phyloP scores from a whole-genome alignment of 2,113 vertebrate genomes.

The Galbula dea region DNA sequence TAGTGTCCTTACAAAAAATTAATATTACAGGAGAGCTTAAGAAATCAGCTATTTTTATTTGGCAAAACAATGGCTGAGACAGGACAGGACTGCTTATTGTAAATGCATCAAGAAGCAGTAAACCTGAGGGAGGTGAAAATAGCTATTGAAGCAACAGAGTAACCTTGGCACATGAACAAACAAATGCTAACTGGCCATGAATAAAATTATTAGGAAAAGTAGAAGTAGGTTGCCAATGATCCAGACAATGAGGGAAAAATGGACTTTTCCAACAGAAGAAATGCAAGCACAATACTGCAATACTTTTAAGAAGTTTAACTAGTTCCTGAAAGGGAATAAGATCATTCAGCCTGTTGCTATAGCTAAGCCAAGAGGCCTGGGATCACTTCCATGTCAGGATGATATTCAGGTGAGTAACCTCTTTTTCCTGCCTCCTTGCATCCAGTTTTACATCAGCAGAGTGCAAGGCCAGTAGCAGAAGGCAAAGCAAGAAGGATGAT shows the following conservation, averaged over 20 bases:
- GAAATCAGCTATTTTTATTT: background rate
- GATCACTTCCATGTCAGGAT: background rate
- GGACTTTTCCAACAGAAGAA: background rate
- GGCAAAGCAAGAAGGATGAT: background rate
- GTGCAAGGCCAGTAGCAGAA: background rate
- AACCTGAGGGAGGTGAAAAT: slow-evolving; percentile 27
- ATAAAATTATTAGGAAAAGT: slow-evolving; percentile 22
- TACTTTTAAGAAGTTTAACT: background rate
- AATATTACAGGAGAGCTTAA: background rate
- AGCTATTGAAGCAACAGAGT: slow-evolving; percentile 7
- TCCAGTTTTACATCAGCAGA: background rate
- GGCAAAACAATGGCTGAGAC: background rate
- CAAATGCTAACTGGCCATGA: background rate
- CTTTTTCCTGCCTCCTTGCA: background rate
- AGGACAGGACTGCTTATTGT: background rate
- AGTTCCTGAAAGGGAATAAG: background rate
- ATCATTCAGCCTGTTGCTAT: background rate
- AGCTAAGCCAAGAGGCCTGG: background rate
- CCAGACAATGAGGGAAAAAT: background rate
- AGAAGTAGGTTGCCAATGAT: background rate
- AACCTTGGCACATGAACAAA: slow-evolving; percentile 30
- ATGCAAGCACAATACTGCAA: background rate
- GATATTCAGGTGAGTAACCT: background rate
- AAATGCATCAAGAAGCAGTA: slow-evolving; percentile 1
- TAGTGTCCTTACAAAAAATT: background rate